Base-by-base conservation (phyloP, 2,888 invertebrate genomes). In the Drosophila greeni region DNA sequence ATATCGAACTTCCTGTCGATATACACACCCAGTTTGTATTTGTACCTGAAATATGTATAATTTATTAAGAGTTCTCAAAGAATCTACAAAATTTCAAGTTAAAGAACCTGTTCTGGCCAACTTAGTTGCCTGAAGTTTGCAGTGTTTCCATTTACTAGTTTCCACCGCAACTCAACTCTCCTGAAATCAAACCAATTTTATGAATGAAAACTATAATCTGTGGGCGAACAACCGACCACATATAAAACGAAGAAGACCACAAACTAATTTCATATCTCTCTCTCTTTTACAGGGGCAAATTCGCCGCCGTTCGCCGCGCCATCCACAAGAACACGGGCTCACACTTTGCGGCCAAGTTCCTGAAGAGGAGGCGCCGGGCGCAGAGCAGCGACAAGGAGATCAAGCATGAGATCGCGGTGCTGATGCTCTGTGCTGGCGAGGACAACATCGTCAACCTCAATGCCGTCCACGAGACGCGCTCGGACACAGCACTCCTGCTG, bases 261-360 rank as follows among this genome's bases (percentile, higher is more conserved):
- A 29, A 33, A 37, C 29, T 37, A 54, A 47, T 66, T 26, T 5
- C 6, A 26, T 11, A 7, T 40, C 14, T 12, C 11, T 39, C 4
- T 11, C 9, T 29, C 26, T n/a, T n/a, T 48, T 93, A n/a, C 94
- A 98, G 98, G 89, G 98, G 98, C 56, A 98, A 98, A 90, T 98
- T 97, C 89, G 98, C 98, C 49, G 95, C 97, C 74, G 98, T 98
- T 74, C 94, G 95, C 87, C 94, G 96, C 89, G 96, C 97, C 87
- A 92, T 94, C 33, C 95, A 97, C 91, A 93, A 94, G 89, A 92
- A 93, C 81, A 95, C 95, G 56, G 95, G 95, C 66, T 92, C 94
- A 86, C 95, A 95, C 87, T 97, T 95, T 90, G 98, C 98, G n/a
- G 98, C 98, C 72, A 98, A 98, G 91, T 97, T 96, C 90, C 94